phyloP scores from a whole-genome alignment of 2,888 invertebrate genomes.

The Athalia circularis region DNA sequence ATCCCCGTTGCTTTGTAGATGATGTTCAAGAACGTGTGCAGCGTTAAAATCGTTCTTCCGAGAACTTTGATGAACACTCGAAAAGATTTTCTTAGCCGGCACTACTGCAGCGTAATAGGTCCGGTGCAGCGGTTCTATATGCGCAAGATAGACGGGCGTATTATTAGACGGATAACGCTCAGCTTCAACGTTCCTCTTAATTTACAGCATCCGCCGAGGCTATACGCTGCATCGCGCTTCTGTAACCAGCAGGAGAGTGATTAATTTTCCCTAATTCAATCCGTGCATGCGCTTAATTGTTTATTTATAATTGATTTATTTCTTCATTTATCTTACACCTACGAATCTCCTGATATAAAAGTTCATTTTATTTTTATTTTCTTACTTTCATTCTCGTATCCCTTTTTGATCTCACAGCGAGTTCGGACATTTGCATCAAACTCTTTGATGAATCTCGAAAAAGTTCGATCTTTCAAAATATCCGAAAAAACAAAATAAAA shows the following conservation, averaged over 20 bases:
- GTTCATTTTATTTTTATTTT: not conserved
- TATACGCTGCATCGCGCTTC: not conserved
- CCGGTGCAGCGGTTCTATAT: not conserved
- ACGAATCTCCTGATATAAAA: not conserved
- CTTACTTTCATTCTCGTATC: not conserved
- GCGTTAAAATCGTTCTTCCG: too few species aligned
- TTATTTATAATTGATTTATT: slow-evolving; percentile 33
- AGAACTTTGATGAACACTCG: slow-evolving; percentile 21
- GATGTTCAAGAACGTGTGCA: slow-evolving; percentile 12
- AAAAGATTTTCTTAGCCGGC: slow-evolving; percentile 33
- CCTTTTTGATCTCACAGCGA: not conserved
- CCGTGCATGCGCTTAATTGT: slow-evolving; percentile 17
- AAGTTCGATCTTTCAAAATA: too few species aligned
- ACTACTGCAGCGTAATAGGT: not conserved
- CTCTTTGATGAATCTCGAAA: too few species aligned
- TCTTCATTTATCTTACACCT: slow-evolving; percentile 7
- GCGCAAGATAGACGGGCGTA: slow-evolving; percentile 36
- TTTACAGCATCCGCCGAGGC: slow-evolving; percentile 40
- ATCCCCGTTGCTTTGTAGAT: too few species aligned
- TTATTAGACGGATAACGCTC: slow-evolving; percentile 34
- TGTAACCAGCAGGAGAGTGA: not conserved
- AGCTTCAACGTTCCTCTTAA: slow-evolving; percentile 38
- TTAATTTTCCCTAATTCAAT: slow-evolving; percentile 40
- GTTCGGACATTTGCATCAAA: not conserved
- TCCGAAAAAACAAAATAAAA: too few species aligned